A percentile compares a stretch with the other conserved stretches of the same genome.
Conservation (phyloP, 2,113 vertebrate genomes). For the Oceanites oceanicus region DNA sequence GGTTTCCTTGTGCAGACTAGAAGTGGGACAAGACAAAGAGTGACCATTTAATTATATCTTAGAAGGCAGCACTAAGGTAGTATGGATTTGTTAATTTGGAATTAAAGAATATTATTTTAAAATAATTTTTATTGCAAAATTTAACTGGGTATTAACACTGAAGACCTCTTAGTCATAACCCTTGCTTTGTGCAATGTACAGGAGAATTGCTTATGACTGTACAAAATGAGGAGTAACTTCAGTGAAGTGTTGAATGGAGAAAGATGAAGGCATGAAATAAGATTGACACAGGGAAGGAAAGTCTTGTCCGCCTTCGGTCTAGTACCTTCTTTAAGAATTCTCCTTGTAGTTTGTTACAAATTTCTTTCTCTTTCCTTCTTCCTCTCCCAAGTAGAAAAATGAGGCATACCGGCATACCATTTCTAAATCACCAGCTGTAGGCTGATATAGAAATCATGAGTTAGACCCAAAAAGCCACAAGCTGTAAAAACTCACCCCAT, state of each 20-base stretch:
- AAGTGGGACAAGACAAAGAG: background rate
- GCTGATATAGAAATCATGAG: background rate
- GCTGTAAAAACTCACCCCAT: background rate
- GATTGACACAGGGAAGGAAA: background rate
- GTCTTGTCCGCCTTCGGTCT: background rate
- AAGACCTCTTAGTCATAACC: background rate
- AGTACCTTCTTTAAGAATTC: background rate
- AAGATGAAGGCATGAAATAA: background rate
- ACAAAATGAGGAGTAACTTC: background rate
- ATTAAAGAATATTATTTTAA: background rate
- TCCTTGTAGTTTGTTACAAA: background rate
- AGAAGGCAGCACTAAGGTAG: background rate
- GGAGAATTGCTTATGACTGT: background rate
- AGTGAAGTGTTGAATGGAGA: background rate
- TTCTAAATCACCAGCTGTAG: background rate
- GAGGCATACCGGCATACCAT: background rate
- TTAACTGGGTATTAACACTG: background rate
- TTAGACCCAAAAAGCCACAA: background rate
- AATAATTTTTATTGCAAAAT: background rate
- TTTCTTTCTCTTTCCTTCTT: background rate
- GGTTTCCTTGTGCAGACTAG: background rate
- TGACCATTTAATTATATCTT: background rate
- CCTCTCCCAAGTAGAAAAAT: background rate
- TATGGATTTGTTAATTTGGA: background rate
- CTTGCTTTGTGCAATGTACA: background rate